Conservation (phyloP, 2,888 invertebrate genomes). For the Plagodis dolabraria region DNA sequence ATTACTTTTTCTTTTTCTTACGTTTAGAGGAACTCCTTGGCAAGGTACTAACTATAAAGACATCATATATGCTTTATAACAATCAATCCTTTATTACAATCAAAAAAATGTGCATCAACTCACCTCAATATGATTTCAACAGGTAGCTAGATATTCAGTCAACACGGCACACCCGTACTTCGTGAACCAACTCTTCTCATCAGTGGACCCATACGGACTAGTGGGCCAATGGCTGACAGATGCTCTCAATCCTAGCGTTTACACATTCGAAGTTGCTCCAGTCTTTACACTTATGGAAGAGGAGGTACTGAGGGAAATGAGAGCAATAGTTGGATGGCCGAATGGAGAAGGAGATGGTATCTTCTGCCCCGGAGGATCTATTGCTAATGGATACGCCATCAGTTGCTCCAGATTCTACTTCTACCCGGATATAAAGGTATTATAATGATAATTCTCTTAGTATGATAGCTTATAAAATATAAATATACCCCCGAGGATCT, state of each 20-base stretch:
- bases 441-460: too few relatives aligned
- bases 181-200: constrained; percentile 94
- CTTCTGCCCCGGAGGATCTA: constrained; percentile 95
- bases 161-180: constrained; percentile 96
- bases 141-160: constrained; percentile 90
- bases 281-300: constrained; percentile 95
- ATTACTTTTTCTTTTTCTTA: too few relatives aligned
- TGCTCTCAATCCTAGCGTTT: constrained; percentile 93
- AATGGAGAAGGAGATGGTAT: constrained; percentile 92
- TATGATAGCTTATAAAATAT: too few relatives aligned
- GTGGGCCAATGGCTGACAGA: constrained; percentile 94
- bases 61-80: too few relatives aligned
- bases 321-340: constrained; percentile 90
- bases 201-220: constrained; percentile 93
- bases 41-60: too few relatives aligned
- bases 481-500: too few relatives aligned
- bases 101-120: too few relatives aligned
- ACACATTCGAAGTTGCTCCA: constrained; percentile 95
- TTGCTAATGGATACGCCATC: constrained; percentile 96
- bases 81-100: too few relatives aligned
- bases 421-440: constrained; percentile 90
- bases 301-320: constrained; percentile 91
- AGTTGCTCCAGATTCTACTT: constrained; percentile 91
- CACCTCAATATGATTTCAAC: constrained; percentile 14
- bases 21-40: too few relatives aligned